Conservation (phyloP, 2,113 vertebrate genomes). For the Zootoca vivipara region DNA sequence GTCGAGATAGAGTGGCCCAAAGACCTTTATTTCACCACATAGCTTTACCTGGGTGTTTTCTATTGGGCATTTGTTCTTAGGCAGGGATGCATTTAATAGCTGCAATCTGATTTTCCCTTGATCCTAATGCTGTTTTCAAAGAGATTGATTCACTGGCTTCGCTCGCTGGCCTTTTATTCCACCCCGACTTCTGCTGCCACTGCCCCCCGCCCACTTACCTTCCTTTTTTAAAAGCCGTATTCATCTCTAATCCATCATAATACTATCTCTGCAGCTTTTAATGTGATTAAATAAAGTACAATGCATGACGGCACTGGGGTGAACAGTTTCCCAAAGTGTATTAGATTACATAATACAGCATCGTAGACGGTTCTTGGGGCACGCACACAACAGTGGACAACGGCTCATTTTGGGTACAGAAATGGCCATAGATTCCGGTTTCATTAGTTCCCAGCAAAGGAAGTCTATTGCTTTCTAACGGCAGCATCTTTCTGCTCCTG, state of each 20-base stretch:
- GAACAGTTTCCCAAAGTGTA: constrained; percentile 4
- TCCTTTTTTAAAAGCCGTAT: constrained; percentile 58
- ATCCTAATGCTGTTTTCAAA: constrained; percentile 48
- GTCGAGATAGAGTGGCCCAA: neutral
- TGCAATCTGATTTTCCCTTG: constrained; percentile 43
- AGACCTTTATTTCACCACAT: neutral
- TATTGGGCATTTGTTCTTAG: neutral
- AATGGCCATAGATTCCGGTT: neutral
- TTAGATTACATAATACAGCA: constrained; percentile 11
- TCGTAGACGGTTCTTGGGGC: neutral
- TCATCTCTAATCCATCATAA: constrained; percentile 69
- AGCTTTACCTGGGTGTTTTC: accelerated
- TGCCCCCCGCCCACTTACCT: neutral
- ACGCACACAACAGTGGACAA: neutral
- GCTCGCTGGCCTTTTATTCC: neutral
- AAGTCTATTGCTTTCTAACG: no score
- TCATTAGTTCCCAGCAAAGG: neutral
- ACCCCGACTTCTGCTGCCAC: neutral
- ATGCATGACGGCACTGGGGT: constrained; percentile 37
- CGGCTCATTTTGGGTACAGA: neutral
- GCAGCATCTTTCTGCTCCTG: neutral
- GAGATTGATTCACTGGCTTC: constrained; percentile 25
- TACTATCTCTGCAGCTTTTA: constrained; percentile 63
- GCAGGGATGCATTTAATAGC: constrained; percentile 23
- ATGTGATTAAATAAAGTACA: constrained; percentile 61